Evolutionary conservation across 2,113 vertebrate genomes (phyloP).

Genomic region (Gymnorhina tibicen): DNA sequence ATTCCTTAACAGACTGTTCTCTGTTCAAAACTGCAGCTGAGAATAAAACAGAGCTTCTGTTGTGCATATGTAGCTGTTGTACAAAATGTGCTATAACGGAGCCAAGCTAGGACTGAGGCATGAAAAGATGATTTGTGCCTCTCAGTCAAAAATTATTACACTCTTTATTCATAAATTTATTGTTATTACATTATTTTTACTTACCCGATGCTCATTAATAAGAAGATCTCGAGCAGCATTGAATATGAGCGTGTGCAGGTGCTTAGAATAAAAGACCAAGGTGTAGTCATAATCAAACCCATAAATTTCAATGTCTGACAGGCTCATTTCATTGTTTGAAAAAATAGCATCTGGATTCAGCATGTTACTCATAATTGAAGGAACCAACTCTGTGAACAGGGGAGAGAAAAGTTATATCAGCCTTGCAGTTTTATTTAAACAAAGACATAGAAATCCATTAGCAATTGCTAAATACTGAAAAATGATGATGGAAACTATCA

Average conservation of each 20-base stretch:
- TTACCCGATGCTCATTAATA: conserved; percentile 90
- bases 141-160: background rate
- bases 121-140: background rate
- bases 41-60: background rate
- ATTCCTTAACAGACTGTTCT: background rate
- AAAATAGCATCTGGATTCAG: conserved; percentile 93
- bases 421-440: background rate
- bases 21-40: background rate
- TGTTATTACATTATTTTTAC: background rate
- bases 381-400: conserved; percentile 76
- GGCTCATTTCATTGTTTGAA: conserved; percentile 97
- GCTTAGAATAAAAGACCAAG: conserved; percentile 92
- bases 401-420: background rate
- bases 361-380: conserved; percentile 81
- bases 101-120: background rate
- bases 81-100: background rate
- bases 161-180: background rate
- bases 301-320: conserved; percentile 93
- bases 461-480: background rate
- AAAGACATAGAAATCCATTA: background rate
- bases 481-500: background rate
- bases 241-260: conserved; percentile 94
- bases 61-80: background rate
- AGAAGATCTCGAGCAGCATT: conserved; percentile 93
- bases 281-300: conserved; percentile 99